Evolutionary conservation across 1,140 invertebrate genomes (phyloP).

Genomic region (Euwallacea fornicatus): DNA sequence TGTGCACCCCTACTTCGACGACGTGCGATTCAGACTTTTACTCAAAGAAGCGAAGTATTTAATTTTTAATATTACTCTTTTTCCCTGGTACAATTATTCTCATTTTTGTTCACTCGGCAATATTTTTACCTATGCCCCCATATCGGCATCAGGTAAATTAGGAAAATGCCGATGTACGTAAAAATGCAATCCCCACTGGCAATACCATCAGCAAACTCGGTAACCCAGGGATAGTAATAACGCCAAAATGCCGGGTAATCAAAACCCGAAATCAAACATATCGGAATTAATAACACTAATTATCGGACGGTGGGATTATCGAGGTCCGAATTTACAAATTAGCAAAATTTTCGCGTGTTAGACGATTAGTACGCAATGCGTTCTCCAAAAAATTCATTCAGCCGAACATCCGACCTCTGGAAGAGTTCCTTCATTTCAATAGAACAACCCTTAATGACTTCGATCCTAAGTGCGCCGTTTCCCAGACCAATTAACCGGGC

Average conservation of each 20-base stretch:
- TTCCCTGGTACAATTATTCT: no score
- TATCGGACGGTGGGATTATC: slow-evolving; percentile 6
- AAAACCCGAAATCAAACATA: slow-evolving; percentile 39
- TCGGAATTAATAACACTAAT: slow-evolving; percentile 34
- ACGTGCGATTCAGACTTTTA: no score
- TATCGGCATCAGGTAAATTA: no score
- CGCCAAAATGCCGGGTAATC: slow-evolving; percentile 38
- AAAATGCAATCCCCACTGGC: not conserved
- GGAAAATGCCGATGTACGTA: slow-evolving; percentile 2
- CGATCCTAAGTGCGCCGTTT: slow-evolving; percentile 1
- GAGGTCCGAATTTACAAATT: slow-evolving; percentile 18
- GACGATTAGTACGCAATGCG: slow-evolving; percentile 8
- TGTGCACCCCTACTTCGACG: no score
- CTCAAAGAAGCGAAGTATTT: no score
- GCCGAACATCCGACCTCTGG: not conserved
- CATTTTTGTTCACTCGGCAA: no score
- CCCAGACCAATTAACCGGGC: slow-evolving; percentile 31
- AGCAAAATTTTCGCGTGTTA: slow-evolving; percentile 25
- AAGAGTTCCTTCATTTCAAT: not conserved
- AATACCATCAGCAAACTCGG: slow-evolving; percentile 3
- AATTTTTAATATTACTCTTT: no score
- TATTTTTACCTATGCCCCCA: no score
- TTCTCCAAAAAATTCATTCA: not conserved
- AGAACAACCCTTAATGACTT: not conserved
- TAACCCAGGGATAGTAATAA: slow-evolving; percentile 23